Evolutionary conservation across 2,113 vertebrate genomes (phyloP).

Genomic region (Castor canadensis): DNA sequence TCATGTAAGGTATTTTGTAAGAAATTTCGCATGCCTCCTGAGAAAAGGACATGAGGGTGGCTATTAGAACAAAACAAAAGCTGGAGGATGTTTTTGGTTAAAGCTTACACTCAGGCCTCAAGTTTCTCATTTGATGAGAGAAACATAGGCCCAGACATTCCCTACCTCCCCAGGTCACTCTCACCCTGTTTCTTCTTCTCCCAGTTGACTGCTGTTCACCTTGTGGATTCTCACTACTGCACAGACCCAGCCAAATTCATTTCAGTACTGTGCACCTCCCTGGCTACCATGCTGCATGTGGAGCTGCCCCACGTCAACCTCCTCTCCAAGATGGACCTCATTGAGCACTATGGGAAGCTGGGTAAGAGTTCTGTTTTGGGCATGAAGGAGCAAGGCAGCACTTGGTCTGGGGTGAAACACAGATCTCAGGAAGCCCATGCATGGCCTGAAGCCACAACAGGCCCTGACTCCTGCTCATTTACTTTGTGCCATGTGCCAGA

Average conservation of each 20-base stretch:
- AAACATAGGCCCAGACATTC: not conserved
- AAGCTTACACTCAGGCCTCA: not conserved
- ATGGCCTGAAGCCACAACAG: not conserved
- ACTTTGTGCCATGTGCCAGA: not conserved
- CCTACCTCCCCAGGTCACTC: not conserved
- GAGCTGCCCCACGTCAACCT: slow-evolving; percentile 97
- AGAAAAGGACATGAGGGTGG: not conserved
- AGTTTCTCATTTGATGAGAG: not conserved
- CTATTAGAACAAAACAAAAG: not conserved
- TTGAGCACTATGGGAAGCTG: slow-evolving; percentile 96
- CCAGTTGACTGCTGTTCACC: slow-evolving; percentile 94
- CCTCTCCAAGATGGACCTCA: slow-evolving; percentile 98
- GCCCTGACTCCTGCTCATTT: not conserved
- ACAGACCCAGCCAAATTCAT: slow-evolving; percentile 98
- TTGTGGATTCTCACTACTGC: slow-evolving; percentile 99
- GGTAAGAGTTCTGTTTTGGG: slow-evolving; percentile 83
- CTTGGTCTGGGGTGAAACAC: not conserved
- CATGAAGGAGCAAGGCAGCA: not conserved
- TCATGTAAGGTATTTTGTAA: not conserved
- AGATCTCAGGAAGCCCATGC: not conserved
- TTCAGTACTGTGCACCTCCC: slow-evolving; percentile 95
- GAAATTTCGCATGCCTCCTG: not conserved
- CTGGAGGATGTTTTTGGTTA: not conserved
- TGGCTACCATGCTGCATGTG: slow-evolving; percentile 97
- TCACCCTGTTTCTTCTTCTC: not conserved